phyloP scores from a whole-genome alignment of 2,888 invertebrate species.

The Tricholauxania praeusta region DNA sequence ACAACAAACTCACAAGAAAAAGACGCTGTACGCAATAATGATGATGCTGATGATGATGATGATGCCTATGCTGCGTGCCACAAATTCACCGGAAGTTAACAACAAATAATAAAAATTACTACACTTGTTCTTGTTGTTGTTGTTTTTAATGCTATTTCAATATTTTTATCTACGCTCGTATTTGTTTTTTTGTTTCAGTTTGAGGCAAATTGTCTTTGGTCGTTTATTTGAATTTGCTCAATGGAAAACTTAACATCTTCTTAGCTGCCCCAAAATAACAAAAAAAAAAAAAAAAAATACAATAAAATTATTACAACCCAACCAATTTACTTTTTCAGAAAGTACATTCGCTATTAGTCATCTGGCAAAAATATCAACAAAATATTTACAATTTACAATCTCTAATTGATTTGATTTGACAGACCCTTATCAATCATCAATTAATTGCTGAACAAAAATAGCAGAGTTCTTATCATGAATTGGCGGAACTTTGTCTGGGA shows the following conservation, averaged over 20 bases:
- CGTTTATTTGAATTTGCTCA: too few species aligned
- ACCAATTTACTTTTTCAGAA: too few species aligned
- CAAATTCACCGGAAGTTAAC: slow-evolving; percentile 51
- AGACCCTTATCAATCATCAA: too few species aligned
- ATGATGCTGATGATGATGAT: slow-evolving; percentile 9
- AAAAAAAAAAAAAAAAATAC: not conserved
- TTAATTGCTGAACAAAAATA: too few species aligned
- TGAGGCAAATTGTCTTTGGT: too few species aligned
- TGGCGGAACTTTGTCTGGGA: too few species aligned
- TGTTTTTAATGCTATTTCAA: slow-evolving; percentile 39
- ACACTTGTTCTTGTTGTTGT: slow-evolving; percentile 19
- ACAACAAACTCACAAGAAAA: not conserved
- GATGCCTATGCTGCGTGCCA: slow-evolving; percentile 4
- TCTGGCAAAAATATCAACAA: too few species aligned
- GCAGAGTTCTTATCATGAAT: too few species aligned
- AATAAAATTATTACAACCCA: too few species aligned
- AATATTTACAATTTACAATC: too few species aligned
- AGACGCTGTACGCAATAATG: not conserved
- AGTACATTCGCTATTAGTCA: too few species aligned
- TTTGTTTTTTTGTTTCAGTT: not conserved
- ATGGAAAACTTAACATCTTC: not conserved
- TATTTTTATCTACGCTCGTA: slow-evolving; percentile 20
- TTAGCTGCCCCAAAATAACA: not conserved
- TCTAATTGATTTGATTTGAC: too few species aligned
- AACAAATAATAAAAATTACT: slow-evolving; percentile 55